A percentile compares a stretch with the other conserved stretches of the same genome.
Conservation (phyloP, 2,113 vertebrate species). For the Lycaon pictus region DNA sequence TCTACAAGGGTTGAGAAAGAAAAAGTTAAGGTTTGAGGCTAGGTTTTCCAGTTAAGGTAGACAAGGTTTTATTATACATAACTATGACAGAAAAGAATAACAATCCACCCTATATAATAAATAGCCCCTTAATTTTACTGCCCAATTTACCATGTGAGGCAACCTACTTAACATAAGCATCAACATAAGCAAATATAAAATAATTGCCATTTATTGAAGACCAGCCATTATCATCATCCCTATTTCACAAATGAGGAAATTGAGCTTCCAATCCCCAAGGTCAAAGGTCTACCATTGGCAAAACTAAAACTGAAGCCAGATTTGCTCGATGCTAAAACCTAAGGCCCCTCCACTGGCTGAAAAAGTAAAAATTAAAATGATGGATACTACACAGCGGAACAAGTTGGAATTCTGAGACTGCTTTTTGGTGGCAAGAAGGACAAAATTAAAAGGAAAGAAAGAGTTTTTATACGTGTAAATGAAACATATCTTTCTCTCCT, state of each 20-base stretch:
- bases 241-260: background rate
- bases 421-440: fast-evolving
- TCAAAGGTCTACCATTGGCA: background rate
- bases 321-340: background rate
- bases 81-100: background rate
- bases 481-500: background rate
- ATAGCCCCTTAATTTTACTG: background rate
- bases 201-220: background rate
- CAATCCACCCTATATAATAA: background rate
- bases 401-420: background rate
- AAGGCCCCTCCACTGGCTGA: background rate
- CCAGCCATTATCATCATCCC: background rate
- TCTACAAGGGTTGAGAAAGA: background rate
- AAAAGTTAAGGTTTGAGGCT: background rate
- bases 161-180: background rate
- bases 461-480: background rate
- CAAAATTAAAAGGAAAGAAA: background rate
- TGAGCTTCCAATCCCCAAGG: background rate
- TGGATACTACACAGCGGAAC: background rate
- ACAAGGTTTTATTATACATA: background rate
- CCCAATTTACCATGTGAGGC: background rate
- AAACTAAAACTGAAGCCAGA: background rate
- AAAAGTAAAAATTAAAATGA: background rate
- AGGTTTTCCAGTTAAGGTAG: background rate
- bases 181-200: background rate